Evolutionary conservation across 2,888 invertebrate species (phyloP), one percentile per base, ranked within the genome.

Genomic region (Drosophila greeni): DNA sequence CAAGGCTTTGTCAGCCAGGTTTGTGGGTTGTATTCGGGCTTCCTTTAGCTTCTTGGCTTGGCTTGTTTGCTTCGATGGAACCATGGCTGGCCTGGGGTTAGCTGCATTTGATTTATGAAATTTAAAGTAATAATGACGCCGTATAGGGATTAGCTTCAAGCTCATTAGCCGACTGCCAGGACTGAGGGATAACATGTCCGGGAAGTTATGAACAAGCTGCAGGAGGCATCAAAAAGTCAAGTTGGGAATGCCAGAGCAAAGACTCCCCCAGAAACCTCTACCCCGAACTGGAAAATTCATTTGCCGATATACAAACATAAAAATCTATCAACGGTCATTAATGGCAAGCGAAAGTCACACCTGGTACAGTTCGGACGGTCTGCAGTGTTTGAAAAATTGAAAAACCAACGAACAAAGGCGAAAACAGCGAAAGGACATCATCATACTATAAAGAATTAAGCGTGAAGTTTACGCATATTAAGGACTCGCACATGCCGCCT

Each of bases 381-480:
- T 67, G 59, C 48, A 75, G 65, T 70, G 77, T 80, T 42, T 42
- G 40, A 42, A 42, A 42, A 42, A 42, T 42, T 69, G 74, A 37
- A 75, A 69, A 70, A 75, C 69, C 62, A 48, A 66, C 55, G 64
- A 79, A 82, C 85, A 82, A 82, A 81, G 81, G 83, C 78, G 81
- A 81, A 83, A 76, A 74, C 73, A 74, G 69, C 78, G 65, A 85
- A 78, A 81, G 85, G 85, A 82, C 85, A 83, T 85, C 84, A 83
- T 76, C 85, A 81, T 85, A 81, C 76, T 81, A 75, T 77, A 78
- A 75, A 71, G 82, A 81, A 87, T 87, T 87, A 86, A 85, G 86
- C 86, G 86, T 86, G 86, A 86, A 86, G 85, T 86, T 87, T 85
- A 87, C 86, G 86, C 86, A 82, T 86, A 85, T 87, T 86, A 87